These are phyloP conservation scores for Tretioscincus oriximinensis DNA, from an alignment of 2,113 vertebrate genomes.

Conservation along the genomic window DNA sequence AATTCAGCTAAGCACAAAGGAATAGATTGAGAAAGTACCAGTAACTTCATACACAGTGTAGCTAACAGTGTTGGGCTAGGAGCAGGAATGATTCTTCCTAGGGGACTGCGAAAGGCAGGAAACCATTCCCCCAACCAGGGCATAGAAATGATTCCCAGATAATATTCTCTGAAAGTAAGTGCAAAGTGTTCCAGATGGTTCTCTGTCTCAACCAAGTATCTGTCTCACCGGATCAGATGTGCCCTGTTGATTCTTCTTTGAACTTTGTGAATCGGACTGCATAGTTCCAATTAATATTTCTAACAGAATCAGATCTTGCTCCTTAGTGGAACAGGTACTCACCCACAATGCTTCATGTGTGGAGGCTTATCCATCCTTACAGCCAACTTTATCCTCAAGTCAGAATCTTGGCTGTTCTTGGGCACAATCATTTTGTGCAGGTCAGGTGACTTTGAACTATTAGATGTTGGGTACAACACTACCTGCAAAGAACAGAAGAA, in stretches of 20 bases:
- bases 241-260: neutral
- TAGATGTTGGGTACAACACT: constrained; percentile 89
- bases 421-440: constrained; percentile 92
- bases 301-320: constrained; percentile 17
- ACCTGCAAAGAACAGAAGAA: constrained; percentile 76
- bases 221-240: neutral
- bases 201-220: constrained; percentile 7
- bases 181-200: no score
- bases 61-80: no score
- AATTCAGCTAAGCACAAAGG: no score
- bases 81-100: no score
- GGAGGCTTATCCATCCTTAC: constrained; percentile 97
- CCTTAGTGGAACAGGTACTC: constrained; percentile 52
- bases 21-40: no score
- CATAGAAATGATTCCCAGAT: no score
- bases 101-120: no score
- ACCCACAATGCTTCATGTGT: constrained; percentile 98
- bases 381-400: constrained; percentile 92
- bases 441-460: constrained; percentile 88
- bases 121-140: no score
- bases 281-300: neutral
- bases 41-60: no score
- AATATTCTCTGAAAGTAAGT: no score
- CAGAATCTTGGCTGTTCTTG: constrained; percentile 91
- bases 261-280: neutral